These are phyloP conservation scores for Rhabdomys dilectus DNA, from an alignment of 2,113 vertebrate species.

Conservation along the genomic window DNA sequence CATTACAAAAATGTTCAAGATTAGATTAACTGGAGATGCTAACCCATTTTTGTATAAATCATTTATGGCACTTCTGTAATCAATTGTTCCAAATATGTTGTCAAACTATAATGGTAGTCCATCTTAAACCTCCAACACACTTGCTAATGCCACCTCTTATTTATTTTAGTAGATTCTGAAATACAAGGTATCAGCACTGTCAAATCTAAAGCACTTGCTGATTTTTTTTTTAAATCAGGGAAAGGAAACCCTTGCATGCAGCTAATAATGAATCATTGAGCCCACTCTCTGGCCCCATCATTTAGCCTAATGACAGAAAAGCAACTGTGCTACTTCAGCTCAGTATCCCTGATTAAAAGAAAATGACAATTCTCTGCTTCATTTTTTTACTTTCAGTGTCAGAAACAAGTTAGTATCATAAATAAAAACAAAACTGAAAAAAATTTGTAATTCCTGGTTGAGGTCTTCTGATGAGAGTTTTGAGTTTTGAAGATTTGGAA, in stretches of 20 bases:
- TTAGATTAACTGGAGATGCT: neutral
- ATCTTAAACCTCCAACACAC: neutral
- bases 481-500: neutral
- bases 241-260: neutral
- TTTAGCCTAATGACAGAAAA: neutral
- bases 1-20: neutral
- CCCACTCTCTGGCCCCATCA: neutral
- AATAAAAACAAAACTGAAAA: neutral
- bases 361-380: neutral
- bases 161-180: neutral
- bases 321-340: neutral
- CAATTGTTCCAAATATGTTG: neutral
- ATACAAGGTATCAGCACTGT: neutral
- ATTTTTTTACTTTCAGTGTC: neutral
- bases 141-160: neutral
- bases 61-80: neutral
- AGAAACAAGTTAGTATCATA: neutral
- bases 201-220: conserved; percentile 1
- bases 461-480: neutral
- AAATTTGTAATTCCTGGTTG: neutral
- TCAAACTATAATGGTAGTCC: neutral
- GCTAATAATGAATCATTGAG: neutral
- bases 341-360: neutral
- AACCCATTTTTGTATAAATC: neutral
- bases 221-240: conserved; percentile 9